Evolutionary conservation across 2,888 invertebrate species (phyloP).

Genomic region (Drosophila austrosaltans): DNA sequence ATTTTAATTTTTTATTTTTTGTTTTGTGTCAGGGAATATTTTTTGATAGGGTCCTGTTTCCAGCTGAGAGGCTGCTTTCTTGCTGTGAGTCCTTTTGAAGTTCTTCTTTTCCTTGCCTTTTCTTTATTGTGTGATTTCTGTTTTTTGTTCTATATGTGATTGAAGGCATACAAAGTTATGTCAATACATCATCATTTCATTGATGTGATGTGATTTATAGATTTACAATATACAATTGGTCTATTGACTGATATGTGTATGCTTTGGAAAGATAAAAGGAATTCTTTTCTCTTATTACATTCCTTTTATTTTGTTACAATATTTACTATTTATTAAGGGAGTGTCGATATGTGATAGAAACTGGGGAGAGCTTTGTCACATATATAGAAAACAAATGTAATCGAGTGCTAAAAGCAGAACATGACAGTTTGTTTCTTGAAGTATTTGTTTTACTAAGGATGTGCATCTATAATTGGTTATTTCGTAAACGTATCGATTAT

Average conservation of each 20-base stretch:
- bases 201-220: constrained; percentile 58
- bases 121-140: constrained; percentile 2
- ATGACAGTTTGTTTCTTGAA: too few relatives aligned
- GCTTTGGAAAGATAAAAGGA: not conserved
- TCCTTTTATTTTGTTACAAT: not conserved
- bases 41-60: not conserved
- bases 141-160: constrained; percentile 71
- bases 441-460: too few relatives aligned
- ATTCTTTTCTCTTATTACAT: not conserved
- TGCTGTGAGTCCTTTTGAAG: not conserved
- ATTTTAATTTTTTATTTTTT: not conserved
- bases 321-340: too few relatives aligned
- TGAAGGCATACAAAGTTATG: constrained; percentile 65
- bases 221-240: not conserved
- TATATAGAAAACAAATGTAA: too few relatives aligned
- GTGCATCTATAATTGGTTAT: too few relatives aligned
- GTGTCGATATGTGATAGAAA: too few relatives aligned
- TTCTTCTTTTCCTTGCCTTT: not conserved
- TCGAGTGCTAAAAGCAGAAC: too few relatives aligned
- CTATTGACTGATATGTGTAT: not conserved
- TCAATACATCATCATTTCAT: constrained; percentile 49
- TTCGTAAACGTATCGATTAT: not conserved
- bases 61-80: not conserved
- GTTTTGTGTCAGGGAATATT: not conserved
- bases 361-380: too few relatives aligned